Conservation (phyloP, 2,888 invertebrate species). For the Tubulanus polymorphus region DNA sequence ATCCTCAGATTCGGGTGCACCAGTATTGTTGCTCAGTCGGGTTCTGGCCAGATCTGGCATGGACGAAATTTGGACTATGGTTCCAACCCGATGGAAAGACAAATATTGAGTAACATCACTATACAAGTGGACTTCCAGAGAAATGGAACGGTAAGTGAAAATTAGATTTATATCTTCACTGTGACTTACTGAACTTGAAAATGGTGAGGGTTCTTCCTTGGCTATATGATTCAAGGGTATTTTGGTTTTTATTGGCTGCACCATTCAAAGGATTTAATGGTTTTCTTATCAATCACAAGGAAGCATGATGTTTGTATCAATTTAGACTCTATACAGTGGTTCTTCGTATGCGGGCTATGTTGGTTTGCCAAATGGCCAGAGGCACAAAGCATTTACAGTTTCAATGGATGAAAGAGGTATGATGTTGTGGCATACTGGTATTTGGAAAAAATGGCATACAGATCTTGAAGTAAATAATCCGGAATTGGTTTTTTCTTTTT, state of each 20-base stretch:
- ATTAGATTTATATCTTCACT: neutral
- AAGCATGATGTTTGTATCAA: neutral
- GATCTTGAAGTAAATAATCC: conserved; percentile 3
- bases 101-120: conserved; percentile 34
- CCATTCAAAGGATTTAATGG: too few relatives aligned
- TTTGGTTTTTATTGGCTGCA: neutral
- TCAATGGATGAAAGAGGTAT: conserved; percentile 48
- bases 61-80: conserved; percentile 52
- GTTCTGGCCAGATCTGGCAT: conserved; percentile 44
- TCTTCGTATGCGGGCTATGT: conserved; percentile 49
- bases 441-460: neutral
- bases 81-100: conserved; percentile 22
- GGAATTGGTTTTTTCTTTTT: neutral
- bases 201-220: too few relatives aligned
- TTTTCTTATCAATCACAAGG: too few relatives aligned
- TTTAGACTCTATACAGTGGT: conserved; percentile 43
- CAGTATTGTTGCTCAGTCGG: conserved; percentile 51
- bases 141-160: conserved; percentile 29
- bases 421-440: neutral
- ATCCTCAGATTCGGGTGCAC: too few relatives aligned
- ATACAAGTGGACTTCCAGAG: conserved; percentile 31
- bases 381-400: conserved; percentile 45
- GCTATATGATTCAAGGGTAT: too few relatives aligned
- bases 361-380: conserved; percentile 49
- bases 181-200: neutral